These are phyloP conservation scores for Pterois miles DNA, from an alignment of 2,797 vertebrate genomes.

Conservation along the genomic window DNA sequence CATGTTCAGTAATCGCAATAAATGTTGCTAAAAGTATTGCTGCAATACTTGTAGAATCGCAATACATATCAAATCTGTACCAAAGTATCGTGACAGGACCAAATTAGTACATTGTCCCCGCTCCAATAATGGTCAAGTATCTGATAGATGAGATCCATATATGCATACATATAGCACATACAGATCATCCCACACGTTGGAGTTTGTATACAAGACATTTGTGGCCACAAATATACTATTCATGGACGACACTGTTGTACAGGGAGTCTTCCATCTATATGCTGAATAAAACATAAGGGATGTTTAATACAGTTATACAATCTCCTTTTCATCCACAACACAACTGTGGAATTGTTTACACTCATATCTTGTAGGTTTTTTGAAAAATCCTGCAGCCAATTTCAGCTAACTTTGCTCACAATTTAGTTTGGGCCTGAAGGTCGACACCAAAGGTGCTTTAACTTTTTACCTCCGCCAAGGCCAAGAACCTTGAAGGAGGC, in stretches of 20 bases:
- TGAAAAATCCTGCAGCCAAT: conserved; percentile 13
- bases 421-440: conserved; percentile 33
- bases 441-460: too few species aligned
- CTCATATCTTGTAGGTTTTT: conserved; percentile 21
- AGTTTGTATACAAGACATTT: not conserved
- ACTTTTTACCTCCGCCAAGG: too few species aligned
- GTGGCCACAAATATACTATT: not conserved
- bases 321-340: not conserved
- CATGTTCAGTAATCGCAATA: too few species aligned
- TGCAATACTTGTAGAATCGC: too few species aligned
- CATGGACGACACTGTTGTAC: not conserved
- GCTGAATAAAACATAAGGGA: conserved; percentile 12
- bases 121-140: not conserved
- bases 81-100: too few species aligned
- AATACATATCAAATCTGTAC: too few species aligned
- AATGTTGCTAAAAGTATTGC: too few species aligned
- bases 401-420: conserved; percentile 46
- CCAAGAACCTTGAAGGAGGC: too few species aligned
- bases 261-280: not conserved
- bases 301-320: conserved; percentile 16
- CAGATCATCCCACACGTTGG: not conserved
- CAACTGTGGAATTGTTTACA: conserved; percentile 12
- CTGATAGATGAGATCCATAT: not conserved
- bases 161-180: not conserved
- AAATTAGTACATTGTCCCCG: too few species aligned